phyloP scores from a whole-genome alignment of 2,113 vertebrate species.

The Rhea americana region DNA sequence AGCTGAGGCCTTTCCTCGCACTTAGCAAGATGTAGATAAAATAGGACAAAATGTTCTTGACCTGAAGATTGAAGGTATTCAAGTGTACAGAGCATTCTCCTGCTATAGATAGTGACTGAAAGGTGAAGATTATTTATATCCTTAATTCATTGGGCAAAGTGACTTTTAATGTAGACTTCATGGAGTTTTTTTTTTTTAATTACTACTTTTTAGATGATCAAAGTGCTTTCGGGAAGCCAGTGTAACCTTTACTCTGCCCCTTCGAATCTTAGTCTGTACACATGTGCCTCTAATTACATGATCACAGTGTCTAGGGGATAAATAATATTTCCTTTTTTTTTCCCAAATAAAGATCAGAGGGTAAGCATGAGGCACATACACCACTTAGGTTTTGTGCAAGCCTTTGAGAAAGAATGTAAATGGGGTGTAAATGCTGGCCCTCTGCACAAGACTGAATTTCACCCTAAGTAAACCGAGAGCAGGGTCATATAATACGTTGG shows the following conservation, averaged over 20 bases:
- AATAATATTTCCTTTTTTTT: neutral
- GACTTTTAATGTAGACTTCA: neutral
- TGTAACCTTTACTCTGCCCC: neutral
- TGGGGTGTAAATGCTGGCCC: neutral
- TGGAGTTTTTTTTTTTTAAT: neutral
- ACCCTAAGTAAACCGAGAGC: slow-evolving; percentile 2
- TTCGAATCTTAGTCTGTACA: neutral
- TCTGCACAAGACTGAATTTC: slow-evolving; percentile 1
- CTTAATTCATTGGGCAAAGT: neutral
- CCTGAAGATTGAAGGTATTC: neutral
- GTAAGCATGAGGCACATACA: neutral
- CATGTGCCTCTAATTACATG: neutral
- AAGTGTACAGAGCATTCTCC: neutral
- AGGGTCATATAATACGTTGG: slow-evolving; percentile 10
- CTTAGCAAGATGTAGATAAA: neutral
- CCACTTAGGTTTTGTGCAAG: neutral
- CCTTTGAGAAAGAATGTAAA: neutral
- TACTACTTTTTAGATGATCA: neutral
- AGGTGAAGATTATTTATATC: neutral
- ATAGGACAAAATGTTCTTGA: neutral
- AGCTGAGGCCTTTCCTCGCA: neutral
- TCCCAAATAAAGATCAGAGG: neutral
- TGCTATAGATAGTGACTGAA: neutral
- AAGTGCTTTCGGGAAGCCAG: neutral
- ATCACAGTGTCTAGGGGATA: neutral